Conservation (phyloP, 2,888 invertebrate genomes). For the Pterostichus madidus region DNA sequence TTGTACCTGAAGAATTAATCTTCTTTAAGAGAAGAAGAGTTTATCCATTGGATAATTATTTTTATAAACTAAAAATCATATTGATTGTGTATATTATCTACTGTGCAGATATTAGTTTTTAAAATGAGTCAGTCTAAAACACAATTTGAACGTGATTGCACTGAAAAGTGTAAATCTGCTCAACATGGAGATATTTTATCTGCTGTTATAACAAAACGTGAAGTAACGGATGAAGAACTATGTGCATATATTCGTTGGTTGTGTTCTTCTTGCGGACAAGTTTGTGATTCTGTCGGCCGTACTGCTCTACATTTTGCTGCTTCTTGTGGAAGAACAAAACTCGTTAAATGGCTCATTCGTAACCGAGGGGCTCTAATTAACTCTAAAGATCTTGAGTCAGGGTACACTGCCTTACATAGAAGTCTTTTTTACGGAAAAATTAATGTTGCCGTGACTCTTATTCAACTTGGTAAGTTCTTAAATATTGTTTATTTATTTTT, state of each 20-base stretch:
- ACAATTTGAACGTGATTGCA: constrained; percentile 80
- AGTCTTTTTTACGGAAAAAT: constrained; percentile 92
- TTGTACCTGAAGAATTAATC: constrained; percentile 55
- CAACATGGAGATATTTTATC: constrained; percentile 82
- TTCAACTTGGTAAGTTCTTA: constrained; percentile 80
- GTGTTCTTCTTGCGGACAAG: constrained; percentile 77
- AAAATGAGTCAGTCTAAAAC: constrained; percentile 59
- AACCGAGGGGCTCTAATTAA: constrained; percentile 82
- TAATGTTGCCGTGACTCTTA: constrained; percentile 84
- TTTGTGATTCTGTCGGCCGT: constrained; percentile 81
- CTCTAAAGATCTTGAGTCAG: constrained; percentile 85
- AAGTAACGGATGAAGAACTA: constrained; percentile 80
- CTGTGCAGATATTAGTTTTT: constrained; percentile 1
- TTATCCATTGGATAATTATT: constrained; percentile 33
- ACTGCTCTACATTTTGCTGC: constrained; percentile 89
- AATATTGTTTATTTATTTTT: constrained; percentile 63
- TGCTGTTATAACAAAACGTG: constrained; percentile 83
- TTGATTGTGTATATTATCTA: constrained; percentile 46
- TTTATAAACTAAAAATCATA: constrained; percentile 55
- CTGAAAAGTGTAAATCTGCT: constrained; percentile 80
- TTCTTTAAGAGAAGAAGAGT: constrained; percentile 36
- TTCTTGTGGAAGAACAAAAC: constrained; percentile 84
- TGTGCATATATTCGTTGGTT: constrained; percentile 75
- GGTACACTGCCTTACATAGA: constrained; percentile 89
- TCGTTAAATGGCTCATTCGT: constrained; percentile 87